Conservation (phyloP, 2,888 invertebrate species). For the Athalia circularis region DNA sequence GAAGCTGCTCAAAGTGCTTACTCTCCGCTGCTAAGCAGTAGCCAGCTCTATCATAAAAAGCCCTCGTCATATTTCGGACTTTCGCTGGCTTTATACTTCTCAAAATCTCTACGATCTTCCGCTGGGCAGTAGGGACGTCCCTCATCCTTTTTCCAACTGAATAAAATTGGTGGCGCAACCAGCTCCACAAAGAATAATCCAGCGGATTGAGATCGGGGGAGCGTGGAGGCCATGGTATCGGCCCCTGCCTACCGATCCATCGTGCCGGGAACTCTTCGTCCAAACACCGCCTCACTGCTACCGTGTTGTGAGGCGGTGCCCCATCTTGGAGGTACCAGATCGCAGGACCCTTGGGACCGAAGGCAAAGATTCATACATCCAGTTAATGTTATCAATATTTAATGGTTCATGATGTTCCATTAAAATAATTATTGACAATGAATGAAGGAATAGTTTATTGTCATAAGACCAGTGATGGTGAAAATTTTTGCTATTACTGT, state of each 20-base stretch:
- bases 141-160: too few species aligned
- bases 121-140: too few species aligned
- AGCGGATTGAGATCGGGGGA: slow-evolving; percentile 47
- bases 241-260: slow-evolving; percentile 40
- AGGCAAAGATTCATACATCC: too few species aligned
- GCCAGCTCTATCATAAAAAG: not conserved
- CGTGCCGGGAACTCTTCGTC: slow-evolving; percentile 13
- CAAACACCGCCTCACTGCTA: not conserved
- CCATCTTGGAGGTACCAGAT: not conserved
- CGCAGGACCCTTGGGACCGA: not conserved
- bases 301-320: not conserved
- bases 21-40: not conserved
- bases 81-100: too few species aligned
- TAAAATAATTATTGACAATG: too few species aligned
- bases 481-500: too few species aligned
- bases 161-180: not conserved
- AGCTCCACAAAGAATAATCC: slow-evolving; percentile 47
- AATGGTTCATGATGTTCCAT: too few species aligned
- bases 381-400: too few species aligned
- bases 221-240: slow-evolving; percentile 45
- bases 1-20: not conserved
- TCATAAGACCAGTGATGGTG: too few species aligned
- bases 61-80: too few species aligned
- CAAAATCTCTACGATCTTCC: too few species aligned
- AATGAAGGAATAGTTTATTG: too few species aligned